These are phyloP conservation scores for Papilio dardanus DNA, from an alignment of 1,140 invertebrate species.

Conservation along the genomic window DNA sequence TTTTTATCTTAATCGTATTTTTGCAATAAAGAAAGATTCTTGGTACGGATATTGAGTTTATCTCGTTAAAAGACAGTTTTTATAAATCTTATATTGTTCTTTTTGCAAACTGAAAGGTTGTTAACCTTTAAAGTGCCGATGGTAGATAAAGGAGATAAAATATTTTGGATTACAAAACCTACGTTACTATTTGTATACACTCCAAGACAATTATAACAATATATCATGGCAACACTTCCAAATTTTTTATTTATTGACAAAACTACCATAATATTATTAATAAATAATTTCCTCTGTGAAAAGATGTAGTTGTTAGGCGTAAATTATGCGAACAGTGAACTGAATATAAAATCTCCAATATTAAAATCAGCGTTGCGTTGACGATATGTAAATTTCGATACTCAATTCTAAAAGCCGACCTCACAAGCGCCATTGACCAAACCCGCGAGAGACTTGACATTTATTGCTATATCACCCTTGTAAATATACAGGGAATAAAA, in stretches of 20 bases:
- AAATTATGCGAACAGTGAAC: background rate
- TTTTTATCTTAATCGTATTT: slow-evolving; percentile 9
- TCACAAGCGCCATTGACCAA: slow-evolving; percentile 13
- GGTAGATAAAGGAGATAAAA: background rate
- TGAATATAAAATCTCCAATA: slow-evolving; percentile 10
- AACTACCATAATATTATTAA: no score
- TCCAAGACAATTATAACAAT: background rate
- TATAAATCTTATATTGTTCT: background rate
- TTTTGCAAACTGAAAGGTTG: background rate
- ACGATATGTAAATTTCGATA: slow-evolving; percentile 1
- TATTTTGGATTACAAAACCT: background rate
- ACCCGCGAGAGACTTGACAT: slow-evolving; percentile 9
- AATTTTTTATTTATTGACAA: no score
- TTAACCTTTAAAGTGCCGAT: background rate
- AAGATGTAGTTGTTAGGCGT: background rate
- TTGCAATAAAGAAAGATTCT: slow-evolving; percentile 2
- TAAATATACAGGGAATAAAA: background rate
- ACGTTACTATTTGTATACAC: background rate
- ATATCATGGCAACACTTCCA: no score
- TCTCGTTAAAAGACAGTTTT: background rate
- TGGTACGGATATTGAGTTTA: background rate
- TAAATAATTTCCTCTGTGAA: background rate
- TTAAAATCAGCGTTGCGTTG: slow-evolving; percentile 11
- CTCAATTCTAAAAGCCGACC: slow-evolving; percentile 4
- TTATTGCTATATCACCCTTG: background rate